These are phyloP conservation scores for Drosophila virilis DNA, from an alignment of 1,140 invertebrate genomes.

Conservation along the genomic window DNA sequence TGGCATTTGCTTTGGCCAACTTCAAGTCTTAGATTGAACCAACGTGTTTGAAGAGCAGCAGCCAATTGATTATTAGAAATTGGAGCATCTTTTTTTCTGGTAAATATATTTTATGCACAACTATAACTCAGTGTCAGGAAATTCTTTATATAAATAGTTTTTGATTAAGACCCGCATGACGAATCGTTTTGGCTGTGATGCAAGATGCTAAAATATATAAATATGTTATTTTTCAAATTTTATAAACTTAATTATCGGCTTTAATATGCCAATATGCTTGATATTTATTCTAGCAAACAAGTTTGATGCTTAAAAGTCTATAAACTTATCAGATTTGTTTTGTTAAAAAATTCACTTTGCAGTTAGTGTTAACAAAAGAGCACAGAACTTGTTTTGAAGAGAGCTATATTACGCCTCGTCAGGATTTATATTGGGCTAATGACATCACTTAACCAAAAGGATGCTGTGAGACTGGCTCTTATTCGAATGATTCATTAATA, in stretches of 20 bases:
- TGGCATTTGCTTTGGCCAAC: constrained; percentile 51
- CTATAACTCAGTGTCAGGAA: constrained; percentile 34
- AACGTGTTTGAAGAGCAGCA: constrained; percentile 23
- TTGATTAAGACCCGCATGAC: constrained; percentile 18
- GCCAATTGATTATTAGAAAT: constrained; percentile 42
- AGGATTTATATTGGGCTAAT: constrained; percentile 48
- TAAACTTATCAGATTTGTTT: constrained; percentile 30
- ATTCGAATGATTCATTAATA: constrained; percentile 15
- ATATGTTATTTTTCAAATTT: constrained; percentile 35
- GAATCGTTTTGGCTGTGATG: constrained; percentile 19
- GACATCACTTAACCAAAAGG: constrained; percentile 47
- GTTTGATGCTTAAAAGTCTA: constrained; percentile 31
- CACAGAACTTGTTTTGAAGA: constrained; percentile 45
- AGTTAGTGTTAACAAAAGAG: constrained; percentile 33
- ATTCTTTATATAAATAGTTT: constrained; percentile 7
- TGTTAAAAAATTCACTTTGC: constrained; percentile 41
- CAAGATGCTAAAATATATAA: constrained; percentile 23
- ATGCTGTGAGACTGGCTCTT: constrained; percentile 28
- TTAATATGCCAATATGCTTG: constrained; percentile 28
- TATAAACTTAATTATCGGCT: constrained; percentile 58
- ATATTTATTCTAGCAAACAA: constrained; percentile 39
- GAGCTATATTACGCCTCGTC: constrained; percentile 29
- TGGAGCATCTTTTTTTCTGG: constrained; percentile 37
- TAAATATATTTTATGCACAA: constrained; percentile 10
- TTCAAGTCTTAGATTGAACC: constrained; percentile 9